phyloP scores from a whole-genome alignment of 2,797 vertebrate species.

The Astyanax mexicanus region DNA sequence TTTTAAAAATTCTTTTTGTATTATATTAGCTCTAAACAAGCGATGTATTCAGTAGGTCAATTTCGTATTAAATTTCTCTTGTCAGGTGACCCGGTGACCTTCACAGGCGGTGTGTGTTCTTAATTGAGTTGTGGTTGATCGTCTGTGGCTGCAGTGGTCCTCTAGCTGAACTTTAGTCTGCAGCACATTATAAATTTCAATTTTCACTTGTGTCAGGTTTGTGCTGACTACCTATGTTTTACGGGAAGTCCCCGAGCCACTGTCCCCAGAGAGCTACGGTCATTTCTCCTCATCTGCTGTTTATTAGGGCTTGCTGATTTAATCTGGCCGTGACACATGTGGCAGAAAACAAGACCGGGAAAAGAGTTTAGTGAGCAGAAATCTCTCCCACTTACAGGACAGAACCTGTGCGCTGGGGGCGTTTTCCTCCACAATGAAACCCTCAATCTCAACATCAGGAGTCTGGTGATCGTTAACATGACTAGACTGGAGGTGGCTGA shows the following conservation, averaged over 20 bases:
- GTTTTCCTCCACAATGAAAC: too few relatives aligned
- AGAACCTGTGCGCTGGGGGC: neutral
- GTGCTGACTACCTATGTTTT: conserved; percentile 29
- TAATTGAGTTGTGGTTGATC: neutral
- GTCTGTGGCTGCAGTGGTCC: neutral
- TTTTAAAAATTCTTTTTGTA: too few relatives aligned
- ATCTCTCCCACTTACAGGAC: neutral
- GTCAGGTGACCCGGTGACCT: neutral
- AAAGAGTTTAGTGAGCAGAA: conserved; percentile 37
- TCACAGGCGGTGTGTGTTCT: neutral
- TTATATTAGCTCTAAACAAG: neutral
- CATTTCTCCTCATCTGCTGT: conserved; percentile 50
- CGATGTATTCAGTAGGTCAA: too few relatives aligned
- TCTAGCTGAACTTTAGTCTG: neutral
- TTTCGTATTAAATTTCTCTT: neutral
- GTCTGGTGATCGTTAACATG: too few relatives aligned
- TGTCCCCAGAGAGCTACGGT: conserved; percentile 19
- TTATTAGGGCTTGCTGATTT: conserved; percentile 45
- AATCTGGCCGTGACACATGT: conserved; percentile 45
- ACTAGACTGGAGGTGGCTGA: neutral
- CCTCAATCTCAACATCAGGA: neutral
- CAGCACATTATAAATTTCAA: neutral
- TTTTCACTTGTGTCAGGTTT: neutral
- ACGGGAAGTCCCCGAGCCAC: conserved; percentile 33
- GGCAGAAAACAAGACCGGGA: conserved; percentile 42